Percentiles rank a stretch among this genome's conserved stretches.
Conservation (phyloP, 1,140 invertebrate genomes). For the Drosophila eugracilis region DNA sequence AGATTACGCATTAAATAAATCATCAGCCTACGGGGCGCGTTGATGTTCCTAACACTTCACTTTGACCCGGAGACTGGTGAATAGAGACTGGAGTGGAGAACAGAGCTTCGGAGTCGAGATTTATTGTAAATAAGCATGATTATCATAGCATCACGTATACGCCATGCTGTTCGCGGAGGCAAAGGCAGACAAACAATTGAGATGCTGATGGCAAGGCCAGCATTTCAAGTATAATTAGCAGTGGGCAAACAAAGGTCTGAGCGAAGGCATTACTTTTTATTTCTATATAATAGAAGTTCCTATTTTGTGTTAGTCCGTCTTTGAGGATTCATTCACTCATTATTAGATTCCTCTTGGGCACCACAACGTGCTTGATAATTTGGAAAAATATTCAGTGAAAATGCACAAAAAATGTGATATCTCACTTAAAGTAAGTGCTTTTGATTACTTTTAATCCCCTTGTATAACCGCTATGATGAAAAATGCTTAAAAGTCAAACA, state of each 20-base stretch:
- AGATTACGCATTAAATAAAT: slow-evolving; percentile 82
- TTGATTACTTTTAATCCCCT: too few species aligned
- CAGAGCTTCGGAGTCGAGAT: slow-evolving; percentile 56
- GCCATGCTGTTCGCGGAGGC: slow-evolving; percentile 43
- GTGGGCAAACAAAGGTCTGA: not conserved
- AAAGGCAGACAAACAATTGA: slow-evolving; percentile 8
- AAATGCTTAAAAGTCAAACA: too few species aligned
- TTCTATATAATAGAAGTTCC: not conserved
- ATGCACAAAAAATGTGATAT: too few species aligned
- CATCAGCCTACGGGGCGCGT: slow-evolving; percentile 60
- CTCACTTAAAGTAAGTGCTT: too few species aligned
- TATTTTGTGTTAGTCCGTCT: too few species aligned
- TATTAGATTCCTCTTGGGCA: too few species aligned
- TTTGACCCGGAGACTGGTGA: slow-evolving; percentile 22
- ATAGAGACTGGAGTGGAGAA: not conserved
- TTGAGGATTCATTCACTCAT: too few species aligned
- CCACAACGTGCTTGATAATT: too few species aligned
- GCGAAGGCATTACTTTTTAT: slow-evolving; percentile 5
- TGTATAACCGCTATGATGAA: too few species aligned
- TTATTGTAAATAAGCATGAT: slow-evolving; percentile 82
- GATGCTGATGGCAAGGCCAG: slow-evolving; percentile 16
- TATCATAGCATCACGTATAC: slow-evolving; percentile 81
- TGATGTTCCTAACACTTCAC: slow-evolving; percentile 71
- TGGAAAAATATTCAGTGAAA: too few species aligned
- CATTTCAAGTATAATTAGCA: slow-evolving; percentile 38